Percentiles rank a stretch among this genome's conserved stretches.
phyloP scores from a whole-genome alignment of 2,113 vertebrate species.

The Epinephelus moara region DNA sequence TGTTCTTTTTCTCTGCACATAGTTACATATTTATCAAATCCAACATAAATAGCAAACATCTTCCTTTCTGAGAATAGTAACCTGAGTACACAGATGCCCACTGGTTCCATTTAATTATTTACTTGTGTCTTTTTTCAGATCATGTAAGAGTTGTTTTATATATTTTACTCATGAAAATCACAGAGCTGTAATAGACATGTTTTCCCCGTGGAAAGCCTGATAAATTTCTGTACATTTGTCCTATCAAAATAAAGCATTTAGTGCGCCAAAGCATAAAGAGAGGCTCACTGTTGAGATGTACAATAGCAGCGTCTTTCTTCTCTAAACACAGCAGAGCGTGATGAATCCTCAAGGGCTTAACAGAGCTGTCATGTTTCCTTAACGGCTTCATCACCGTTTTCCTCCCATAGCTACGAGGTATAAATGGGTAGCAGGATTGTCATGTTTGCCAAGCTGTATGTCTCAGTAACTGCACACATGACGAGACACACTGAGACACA shows the following conservation, averaged over 20 bases:
- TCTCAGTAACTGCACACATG: slow-evolving; percentile 12
- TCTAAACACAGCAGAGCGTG: slow-evolving; percentile 36
- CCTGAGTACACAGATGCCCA: slow-evolving; percentile 28
- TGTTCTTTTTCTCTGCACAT: neutral
- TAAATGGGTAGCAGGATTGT: slow-evolving; percentile 50
- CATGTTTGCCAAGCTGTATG: slow-evolving; percentile 18
- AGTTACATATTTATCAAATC: slow-evolving; percentile 45
- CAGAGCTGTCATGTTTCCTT: slow-evolving; percentile 59
- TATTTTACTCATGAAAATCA: slow-evolving; percentile 27
- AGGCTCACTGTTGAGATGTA: neutral
- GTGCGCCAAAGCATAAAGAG: neutral
- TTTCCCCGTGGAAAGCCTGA: neutral
- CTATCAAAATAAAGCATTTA: neutral
- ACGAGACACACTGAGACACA: neutral
- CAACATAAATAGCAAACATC: slow-evolving; percentile 54
- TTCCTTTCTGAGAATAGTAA: slow-evolving; percentile 54
- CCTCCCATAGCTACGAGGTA: slow-evolving; percentile 30
- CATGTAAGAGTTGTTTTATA: neutral
- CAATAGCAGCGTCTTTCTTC: slow-evolving; percentile 26
- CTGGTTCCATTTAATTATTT: slow-evolving; percentile 55
- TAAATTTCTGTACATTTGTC: neutral
- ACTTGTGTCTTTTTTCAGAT: slow-evolving; percentile 6
- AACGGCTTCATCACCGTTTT: slow-evolving; percentile 50
- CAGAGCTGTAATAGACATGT: fast-evolving
- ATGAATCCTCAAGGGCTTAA: slow-evolving; percentile 48